Conservation (phyloP, 1,140 invertebrate genomes). For the Thaumetopoea pityocampa region DNA sequence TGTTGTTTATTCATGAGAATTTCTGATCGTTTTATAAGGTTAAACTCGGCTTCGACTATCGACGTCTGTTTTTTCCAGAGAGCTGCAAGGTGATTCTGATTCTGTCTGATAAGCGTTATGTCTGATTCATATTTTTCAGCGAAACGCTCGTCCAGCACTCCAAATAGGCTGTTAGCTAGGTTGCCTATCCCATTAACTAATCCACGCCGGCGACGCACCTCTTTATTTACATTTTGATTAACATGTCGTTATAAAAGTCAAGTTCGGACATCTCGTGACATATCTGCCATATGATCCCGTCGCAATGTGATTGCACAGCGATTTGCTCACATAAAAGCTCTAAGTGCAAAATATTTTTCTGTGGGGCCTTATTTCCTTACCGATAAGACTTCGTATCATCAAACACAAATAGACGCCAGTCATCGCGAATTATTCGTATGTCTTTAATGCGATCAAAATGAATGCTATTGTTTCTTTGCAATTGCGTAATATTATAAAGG, state of each 20-base stretch:
- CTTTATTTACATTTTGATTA: slow-evolving; percentile 6
- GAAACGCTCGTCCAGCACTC: background rate
- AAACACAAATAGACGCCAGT: slow-evolving; percentile 18
- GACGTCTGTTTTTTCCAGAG: slow-evolving; percentile 13
- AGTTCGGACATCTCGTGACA: slow-evolving; percentile 8
- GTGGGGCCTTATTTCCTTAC: slow-evolving; percentile 1
- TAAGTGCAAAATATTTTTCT: slow-evolving; percentile 8
- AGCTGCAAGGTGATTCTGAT: background rate
- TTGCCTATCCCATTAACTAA: background rate
- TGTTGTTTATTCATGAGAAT: slow-evolving; percentile 1
- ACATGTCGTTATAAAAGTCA: slow-evolving; percentile 8
- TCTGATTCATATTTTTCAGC: background rate
- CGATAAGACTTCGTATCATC: slow-evolving; percentile 17
- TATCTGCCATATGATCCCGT: slow-evolving; percentile 8
- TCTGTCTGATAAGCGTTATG: background rate
- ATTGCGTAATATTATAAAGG: too few relatives aligned
- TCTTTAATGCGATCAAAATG: slow-evolving; percentile 16
- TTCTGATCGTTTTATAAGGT: slow-evolving; percentile 9
- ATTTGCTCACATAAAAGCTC: slow-evolving; percentile 2
- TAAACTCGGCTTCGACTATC: slow-evolving; percentile 9
- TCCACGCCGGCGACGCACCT: background rate
- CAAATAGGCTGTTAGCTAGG: background rate
- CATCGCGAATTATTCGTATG: slow-evolving; percentile 5
- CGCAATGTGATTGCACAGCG: slow-evolving; percentile 1
- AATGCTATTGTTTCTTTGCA: slow-evolving; percentile 9